These are phyloP conservation scores for Loris lydekkerianus DNA, from an alignment of 2,797 vertebrate genomes.

Conservation along the genomic window DNA sequence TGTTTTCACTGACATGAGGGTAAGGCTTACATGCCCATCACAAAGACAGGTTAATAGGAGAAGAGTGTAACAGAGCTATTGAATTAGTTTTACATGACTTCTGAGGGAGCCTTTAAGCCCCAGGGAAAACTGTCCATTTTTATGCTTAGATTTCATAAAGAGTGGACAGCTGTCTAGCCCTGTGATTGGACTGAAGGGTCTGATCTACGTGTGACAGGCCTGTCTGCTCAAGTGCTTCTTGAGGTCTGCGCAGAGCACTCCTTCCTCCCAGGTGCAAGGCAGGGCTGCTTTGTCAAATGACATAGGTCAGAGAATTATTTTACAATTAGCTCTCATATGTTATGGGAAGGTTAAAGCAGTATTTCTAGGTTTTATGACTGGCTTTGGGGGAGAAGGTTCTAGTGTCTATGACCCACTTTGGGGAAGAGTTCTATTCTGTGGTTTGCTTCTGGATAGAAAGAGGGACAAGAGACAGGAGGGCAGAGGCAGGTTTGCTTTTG, in stretches of 20 bases:
- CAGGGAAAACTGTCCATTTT: not conserved
- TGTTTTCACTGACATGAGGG: not conserved
- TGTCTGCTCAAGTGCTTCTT: not conserved
- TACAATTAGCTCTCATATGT: too few species aligned
- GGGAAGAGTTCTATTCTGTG: not conserved
- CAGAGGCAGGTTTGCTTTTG: not conserved
- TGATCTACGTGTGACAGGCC: not conserved
- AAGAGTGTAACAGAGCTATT: not conserved
- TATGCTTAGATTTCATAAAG: not conserved
- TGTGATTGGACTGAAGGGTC: not conserved
- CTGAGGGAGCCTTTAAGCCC: not conserved
- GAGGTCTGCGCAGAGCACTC: not conserved
- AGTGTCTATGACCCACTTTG: not conserved
- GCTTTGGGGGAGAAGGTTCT: not conserved
- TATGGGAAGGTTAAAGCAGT: not conserved
- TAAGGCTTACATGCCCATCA: not conserved
- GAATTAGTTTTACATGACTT: not conserved
- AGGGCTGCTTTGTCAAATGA: not conserved
- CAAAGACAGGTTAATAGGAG: not conserved
- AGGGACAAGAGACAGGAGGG: not conserved
- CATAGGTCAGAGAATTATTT: not conserved
- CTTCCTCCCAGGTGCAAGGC: not conserved
- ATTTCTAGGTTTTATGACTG: not conserved
- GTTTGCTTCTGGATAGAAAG: not conserved
- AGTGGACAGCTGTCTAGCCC: not conserved